phyloP scores from a whole-genome alignment of 2,888 invertebrate species.

The Xestia sexstrigata region DNA sequence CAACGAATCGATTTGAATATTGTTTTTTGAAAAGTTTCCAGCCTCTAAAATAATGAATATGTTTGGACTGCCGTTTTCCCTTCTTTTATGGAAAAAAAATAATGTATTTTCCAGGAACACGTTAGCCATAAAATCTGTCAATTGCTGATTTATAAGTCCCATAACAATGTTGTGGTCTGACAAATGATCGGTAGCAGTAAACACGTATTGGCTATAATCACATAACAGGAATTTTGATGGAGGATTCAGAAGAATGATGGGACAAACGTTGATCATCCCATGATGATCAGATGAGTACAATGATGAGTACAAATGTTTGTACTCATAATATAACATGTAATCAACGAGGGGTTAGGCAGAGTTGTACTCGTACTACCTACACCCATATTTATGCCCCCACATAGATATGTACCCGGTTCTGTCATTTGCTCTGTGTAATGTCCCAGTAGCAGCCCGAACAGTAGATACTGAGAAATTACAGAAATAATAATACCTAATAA shows the following conservation, averaged over 20 bases:
- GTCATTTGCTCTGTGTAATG: too few relatives aligned
- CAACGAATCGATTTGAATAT: not conserved
- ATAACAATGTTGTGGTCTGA: not conserved
- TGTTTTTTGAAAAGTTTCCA: not conserved
- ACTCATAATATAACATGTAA: not conserved
- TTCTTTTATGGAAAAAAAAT: not conserved
- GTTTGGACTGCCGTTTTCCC: not conserved
- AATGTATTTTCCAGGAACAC: not conserved
- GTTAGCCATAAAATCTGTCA: not conserved
- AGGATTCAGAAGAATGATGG: conserved; percentile 3
- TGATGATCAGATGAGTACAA: too few relatives aligned
- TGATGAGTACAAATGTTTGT: too few relatives aligned
- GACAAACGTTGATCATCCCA: not conserved
- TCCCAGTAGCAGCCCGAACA: too few relatives aligned
- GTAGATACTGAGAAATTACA: too few relatives aligned
- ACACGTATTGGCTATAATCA: not conserved
- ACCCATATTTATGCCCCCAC: too few relatives aligned
- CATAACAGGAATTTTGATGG: conserved; percentile 10
- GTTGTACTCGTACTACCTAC: not conserved
- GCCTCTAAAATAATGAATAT: not conserved
- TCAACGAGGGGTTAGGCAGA: not conserved
- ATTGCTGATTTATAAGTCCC: conserved; percentile 1
- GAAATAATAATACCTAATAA: too few relatives aligned
- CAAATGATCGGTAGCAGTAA: conserved; percentile 8
- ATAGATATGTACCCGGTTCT: too few relatives aligned